Percentiles rank a stretch among this genome's conserved stretches.
These are phyloP conservation scores for Brachystomella parvula DNA, from an alignment of 1,140 invertebrate genomes.

Conservation along the genomic window DNA sequence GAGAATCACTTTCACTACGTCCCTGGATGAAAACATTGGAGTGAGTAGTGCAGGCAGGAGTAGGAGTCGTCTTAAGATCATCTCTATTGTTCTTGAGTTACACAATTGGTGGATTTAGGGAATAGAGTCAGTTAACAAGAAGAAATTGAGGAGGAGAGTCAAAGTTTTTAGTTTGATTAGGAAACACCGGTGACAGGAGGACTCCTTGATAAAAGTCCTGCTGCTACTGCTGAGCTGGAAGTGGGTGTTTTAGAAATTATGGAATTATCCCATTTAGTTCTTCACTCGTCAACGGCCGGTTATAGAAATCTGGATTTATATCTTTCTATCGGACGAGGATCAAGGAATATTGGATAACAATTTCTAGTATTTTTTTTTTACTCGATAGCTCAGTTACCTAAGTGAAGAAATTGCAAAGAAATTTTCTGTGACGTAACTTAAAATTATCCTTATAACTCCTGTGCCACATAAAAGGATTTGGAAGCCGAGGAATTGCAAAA, in stretches of 20 bases:
- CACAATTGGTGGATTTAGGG: background rate
- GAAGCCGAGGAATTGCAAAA: conserved; percentile 40
- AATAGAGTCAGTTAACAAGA: too few species aligned
- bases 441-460: conserved; percentile 23
- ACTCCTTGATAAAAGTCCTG: background rate
- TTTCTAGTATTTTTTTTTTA: too few species aligned
- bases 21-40: background rate
- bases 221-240: background rate
- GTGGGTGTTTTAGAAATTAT: too few species aligned
- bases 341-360: conserved; percentile 30
- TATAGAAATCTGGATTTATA: too few species aligned
- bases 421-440: conserved; percentile 34
- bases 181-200: background rate
- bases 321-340: conserved; percentile 30
- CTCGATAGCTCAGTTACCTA: too few species aligned
- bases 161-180: background rate
- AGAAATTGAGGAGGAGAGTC: too few species aligned
- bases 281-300: too few species aligned
- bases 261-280: too few species aligned
- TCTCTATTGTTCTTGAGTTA: background rate
- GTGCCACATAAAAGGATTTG: conserved; percentile 38
- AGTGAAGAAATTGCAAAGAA: conserved; percentile 38
- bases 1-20: background rate
- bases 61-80: background rate
- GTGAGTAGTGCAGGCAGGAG: background rate